Evolutionary conservation across 2,113 vertebrate species (phyloP).

Genomic region (Lagopus muta): DNA sequence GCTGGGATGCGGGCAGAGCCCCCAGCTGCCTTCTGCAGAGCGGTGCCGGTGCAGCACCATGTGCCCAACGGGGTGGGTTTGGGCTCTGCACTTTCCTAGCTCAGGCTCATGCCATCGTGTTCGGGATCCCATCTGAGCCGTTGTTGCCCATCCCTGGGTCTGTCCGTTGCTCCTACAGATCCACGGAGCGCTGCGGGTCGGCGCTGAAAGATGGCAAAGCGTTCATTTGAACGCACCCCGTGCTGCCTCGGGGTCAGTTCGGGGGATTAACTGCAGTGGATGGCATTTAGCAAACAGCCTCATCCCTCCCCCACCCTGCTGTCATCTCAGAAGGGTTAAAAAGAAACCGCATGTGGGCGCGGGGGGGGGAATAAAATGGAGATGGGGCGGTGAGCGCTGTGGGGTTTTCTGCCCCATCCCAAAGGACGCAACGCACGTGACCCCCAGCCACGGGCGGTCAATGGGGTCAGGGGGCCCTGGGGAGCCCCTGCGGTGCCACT

Average conservation of each 20-base stretch:
- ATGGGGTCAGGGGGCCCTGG: too few species aligned
- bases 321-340: background rate
- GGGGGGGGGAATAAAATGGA: background rate
- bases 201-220: conserved; percentile 62
- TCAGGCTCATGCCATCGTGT: accelerated
- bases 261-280: conserved; percentile 72
- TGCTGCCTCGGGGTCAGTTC: conserved; percentile 54
- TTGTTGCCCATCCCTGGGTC: background rate
- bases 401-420: background rate
- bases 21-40: too few species aligned
- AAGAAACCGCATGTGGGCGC: background rate
- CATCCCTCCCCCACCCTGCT: background rate
- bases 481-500: background rate
- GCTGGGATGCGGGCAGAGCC: too few species aligned
- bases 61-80: too few species aligned
- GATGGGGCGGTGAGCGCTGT: background rate
- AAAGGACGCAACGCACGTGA: accelerated
- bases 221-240: conserved; percentile 67
- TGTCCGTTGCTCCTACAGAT: background rate
- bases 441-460: accelerated
- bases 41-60: too few species aligned
- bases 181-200: conserved; percentile 61
- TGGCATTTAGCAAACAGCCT: conserved; percentile 66
- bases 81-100: too few species aligned
- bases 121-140: background rate